Base-by-base conservation (phyloP, 2,888 invertebrate genomes). In the Onthophagus sagittarius region DNA sequence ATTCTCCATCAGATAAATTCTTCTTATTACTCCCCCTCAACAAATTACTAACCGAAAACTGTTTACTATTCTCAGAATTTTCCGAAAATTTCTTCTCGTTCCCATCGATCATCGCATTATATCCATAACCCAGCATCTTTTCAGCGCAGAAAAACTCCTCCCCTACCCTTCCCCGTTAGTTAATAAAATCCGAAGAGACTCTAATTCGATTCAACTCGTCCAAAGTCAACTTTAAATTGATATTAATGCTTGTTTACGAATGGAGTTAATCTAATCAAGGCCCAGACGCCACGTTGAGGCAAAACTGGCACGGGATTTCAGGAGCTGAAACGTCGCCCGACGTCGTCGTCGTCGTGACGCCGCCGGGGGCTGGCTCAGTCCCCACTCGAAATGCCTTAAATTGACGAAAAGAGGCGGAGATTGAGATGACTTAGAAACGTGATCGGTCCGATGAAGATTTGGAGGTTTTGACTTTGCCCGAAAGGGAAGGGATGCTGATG, bases 1-100 rank as follows among this genome's bases (percentile, higher is more conserved):
- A 81, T 76, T 83, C 83, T 11, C 77, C 78, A 73, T 83, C 82
- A 7, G 82, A 81, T 75, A 75, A 77, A 63, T 79, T 76, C 75
- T 82, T 79, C 76, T 84, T 84, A 72, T 82, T 81, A 69, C 81
- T 82, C 72, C 85, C 77, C 77, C 83, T 80, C 74, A 85, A 79
- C 73, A 85, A 80, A 79, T 83, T 85, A 76, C 81, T 84, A 74
- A 85, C 85, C 63, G 85, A 84, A 81, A 85, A 85, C 77, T 85
- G 84, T 75, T 82, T 79, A 11, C 83, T 79, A 76, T 85, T 85
- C 64, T 81, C 79, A 6, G 82, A 78, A 75, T 79, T 79, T 77
- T 79, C 79, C 15, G 76, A 63, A 70, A 64, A 69, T 75, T 79
- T 79, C 23, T 76, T 77, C 77, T 77, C 80, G 31, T 39, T 33